phyloP scores from a whole-genome alignment of 1,140 invertebrate species.

The Brachionus koreanus region DNA sequence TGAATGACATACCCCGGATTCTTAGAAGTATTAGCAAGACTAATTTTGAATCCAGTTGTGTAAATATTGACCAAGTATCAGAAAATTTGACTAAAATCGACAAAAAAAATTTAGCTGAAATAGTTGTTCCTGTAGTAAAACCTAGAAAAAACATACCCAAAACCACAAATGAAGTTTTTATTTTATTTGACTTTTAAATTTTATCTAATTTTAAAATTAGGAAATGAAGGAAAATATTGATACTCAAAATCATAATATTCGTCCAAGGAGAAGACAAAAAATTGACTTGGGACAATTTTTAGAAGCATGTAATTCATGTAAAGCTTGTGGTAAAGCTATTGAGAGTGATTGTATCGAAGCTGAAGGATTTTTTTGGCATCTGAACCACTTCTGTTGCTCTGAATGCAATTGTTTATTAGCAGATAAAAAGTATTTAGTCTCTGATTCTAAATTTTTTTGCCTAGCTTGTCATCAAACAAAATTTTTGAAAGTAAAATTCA shows the following conservation, averaged over 20 bases:
- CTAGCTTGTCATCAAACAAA: slow-evolving; percentile 1
- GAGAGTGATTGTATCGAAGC: not conserved
- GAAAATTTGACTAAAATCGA: not conserved
- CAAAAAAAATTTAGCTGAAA: not conserved
- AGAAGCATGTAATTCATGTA: not conserved
- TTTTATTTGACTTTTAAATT: too few species aligned
- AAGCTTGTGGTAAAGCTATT: not conserved
- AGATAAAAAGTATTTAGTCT: slow-evolving; percentile 13
- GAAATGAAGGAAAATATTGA: not conserved
- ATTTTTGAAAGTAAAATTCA: slow-evolving; percentile 3
- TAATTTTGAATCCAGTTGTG: not conserved
- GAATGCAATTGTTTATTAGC: not conserved
- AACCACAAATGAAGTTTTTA: too few species aligned
- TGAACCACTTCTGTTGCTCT: not conserved
- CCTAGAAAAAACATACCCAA: not conserved
- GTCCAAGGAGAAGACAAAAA: not conserved
- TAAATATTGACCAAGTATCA: not conserved
- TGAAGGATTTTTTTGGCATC: slow-evolving; percentile 11
- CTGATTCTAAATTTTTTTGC: not conserved
- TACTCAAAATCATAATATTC: not conserved
- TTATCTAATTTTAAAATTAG: too few species aligned
- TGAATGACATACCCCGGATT: not conserved
- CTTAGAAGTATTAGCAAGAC: not conserved
- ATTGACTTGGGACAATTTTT: not conserved
- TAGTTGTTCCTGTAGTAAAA: not conserved